Base-by-base conservation (phyloP, 2,797 vertebrate species). In the Mormyrus hasselquistii region DNA sequence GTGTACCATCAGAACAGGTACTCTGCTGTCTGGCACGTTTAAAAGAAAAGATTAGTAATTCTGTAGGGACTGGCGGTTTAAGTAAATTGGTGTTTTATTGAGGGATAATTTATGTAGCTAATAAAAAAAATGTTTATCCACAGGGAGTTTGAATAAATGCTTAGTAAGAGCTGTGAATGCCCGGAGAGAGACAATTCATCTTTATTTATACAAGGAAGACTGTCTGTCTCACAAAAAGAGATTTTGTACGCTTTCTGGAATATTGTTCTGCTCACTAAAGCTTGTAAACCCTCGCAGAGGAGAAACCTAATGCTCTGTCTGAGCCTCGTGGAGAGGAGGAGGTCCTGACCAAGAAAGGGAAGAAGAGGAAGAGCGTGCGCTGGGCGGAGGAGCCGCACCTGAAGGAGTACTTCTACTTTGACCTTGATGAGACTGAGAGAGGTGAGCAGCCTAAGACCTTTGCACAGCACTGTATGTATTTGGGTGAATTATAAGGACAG, bases 351-450 rank as follows among this genome's bases (percentile, higher is more conserved):
- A 97, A 97, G 91, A 98, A 97, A 89, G 97, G 97, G 62, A 97
- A 97, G 92, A 99, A 98, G 92, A 97, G 96, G 94, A 99, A 99
- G 91, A 97, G 94, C 0, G 98, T 99, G 44, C 97, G 95, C 57
- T 99, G 98, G 98, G 97, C 97, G 0, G 98, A 99, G 59, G 98
- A 99, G 90, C 96, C 95, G 85, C 95, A 96, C 62, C 96, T 99
- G 9, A 96, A 98, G 88, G 96, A 99, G 25, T 98, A 98, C 76
- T 99, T 97, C 93, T 99, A 97, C 92, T 99, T 99, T 49, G 98
- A 99, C 90, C 91, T 99, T 92, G 98, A 99, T 14, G 97, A 99
- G 93, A 99, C 98, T 0, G 98, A 99, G 89, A 93, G 98, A 95
- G 98, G 98, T 99, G 88, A 91, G 91, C 19, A 6, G 29, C 29